Base-by-base conservation (phyloP, 1,140 invertebrate genomes). In the Bombus turneri region DNA sequence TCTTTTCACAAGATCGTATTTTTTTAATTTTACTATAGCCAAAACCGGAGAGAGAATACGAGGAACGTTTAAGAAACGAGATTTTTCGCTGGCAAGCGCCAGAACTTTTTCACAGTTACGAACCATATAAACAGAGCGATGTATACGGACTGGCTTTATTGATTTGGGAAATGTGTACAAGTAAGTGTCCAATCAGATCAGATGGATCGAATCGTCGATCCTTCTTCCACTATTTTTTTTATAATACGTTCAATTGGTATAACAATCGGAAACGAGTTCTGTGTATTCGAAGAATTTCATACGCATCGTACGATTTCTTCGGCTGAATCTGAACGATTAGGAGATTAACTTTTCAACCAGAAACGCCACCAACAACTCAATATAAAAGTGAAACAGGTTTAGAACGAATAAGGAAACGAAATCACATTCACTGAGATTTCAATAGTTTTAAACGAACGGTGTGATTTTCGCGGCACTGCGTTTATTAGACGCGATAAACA, bases 81-180 rank as follows among this genome's bases (percentile, higher is more conserved):
- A 88, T 93, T 25, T 93, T 87, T 68, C 87, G 85, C 77, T 94
- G 93, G 93, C 91, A 91, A 84, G 92, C 93, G 34, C 93, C 93
- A 4, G 92, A 93, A 77, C 73, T 93, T 34, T 92, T 91, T 43
- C 72, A 57, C 28, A 79, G 87, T 59, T 53, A 83, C 43, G 59
- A 88, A 57, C 75, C 88, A 12, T 69, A 82, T 12, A 90, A 83
- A 81, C 86, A 89, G 25, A 91, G 76, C 34, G 93, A 94, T 69
- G 85, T 94, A 66, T 94, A 94, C 59, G 90, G 92, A 13, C 81
- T 94, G 18, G 69, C 91, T 18, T 81, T 94, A 18, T 78, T 94
- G 41, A 92, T 93, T 43, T 94, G 93, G 93, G 93, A 94, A 91
- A 93, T 94, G 89, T 91, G 91, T 66, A 94, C 93, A 53, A 91